phyloP scores from a whole-genome alignment of 2,888 invertebrate genomes.

The Ditula angustiorana region DNA sequence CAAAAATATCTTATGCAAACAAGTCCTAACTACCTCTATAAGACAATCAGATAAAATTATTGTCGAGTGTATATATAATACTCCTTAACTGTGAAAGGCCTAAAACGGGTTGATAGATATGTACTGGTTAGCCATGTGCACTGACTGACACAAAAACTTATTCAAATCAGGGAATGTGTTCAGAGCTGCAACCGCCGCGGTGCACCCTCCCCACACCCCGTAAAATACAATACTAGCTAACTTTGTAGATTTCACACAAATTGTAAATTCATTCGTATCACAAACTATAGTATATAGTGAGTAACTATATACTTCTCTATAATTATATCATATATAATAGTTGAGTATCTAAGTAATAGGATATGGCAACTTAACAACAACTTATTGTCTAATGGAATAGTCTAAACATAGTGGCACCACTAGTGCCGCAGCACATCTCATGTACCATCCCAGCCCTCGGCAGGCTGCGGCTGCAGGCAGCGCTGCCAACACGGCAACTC shows the following conservation, averaged over 20 bases:
- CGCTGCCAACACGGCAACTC: background rate
- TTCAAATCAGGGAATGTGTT: constrained; percentile 25
- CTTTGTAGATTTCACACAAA: constrained; percentile 73
- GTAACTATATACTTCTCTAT: constrained; percentile 75
- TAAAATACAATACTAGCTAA: constrained; percentile 34
- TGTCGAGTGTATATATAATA: constrained; percentile 25
- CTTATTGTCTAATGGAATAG: constrained; percentile 84
- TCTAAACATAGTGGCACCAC: constrained; percentile 54
- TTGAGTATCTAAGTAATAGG: constrained; percentile 83
- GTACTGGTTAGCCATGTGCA: constrained; percentile 14
- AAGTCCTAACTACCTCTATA: background rate
- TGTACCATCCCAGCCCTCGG: constrained; percentile 21
- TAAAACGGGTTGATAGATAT: constrained; percentile 23
- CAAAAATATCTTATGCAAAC: constrained; percentile 6
- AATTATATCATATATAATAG: constrained; percentile 75
- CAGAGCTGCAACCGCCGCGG: background rate
- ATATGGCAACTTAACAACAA: constrained; percentile 84
- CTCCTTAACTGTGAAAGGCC: background rate
- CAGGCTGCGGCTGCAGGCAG: background rate
- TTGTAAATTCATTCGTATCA: constrained; percentile 83
- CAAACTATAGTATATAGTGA: constrained; percentile 81
- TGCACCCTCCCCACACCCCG: background rate
- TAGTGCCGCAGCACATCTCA: constrained; percentile 31
- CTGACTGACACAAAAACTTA: background rate
- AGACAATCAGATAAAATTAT: constrained; percentile 23